A percentile compares a stretch with the other conserved stretches of the same genome.
These are phyloP conservation scores for Taenaris catops DNA, from an alignment of 2,888 invertebrate genomes.

Conservation along the genomic window DNA sequence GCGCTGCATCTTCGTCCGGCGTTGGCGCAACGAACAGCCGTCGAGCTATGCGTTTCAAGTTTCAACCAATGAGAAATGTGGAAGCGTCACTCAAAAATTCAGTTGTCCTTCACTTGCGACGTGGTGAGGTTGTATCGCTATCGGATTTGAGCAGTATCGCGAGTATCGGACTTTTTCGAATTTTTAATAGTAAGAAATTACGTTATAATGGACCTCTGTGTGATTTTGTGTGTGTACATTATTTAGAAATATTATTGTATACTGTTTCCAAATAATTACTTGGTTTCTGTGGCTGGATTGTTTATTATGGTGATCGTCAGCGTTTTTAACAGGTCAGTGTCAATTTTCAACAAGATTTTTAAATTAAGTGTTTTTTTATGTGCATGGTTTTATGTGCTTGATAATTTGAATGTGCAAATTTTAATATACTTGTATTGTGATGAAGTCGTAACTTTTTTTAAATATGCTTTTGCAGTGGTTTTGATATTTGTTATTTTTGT, in stretches of 20 bases:
- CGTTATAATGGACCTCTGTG: conserved; percentile 57
- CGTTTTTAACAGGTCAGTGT: conserved; percentile 73
- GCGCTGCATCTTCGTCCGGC: conserved; percentile 16
- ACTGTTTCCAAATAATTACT: conserved; percentile 24
- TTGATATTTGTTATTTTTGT: no score
- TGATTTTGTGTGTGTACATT: conserved; percentile 58
- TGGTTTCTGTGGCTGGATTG: conserved; percentile 47
- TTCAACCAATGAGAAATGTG: conserved; percentile 36
- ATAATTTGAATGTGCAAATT: background rate
- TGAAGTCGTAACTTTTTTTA: background rate
- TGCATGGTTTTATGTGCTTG: conserved; percentile 20
- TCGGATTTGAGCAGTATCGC: conserved; percentile 14
- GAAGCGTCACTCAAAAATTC: conserved; percentile 32
- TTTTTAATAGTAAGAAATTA: conserved; percentile 10
- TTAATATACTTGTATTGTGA: no score
- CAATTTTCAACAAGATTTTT: conserved; percentile 6
- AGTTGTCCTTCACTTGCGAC: conserved; percentile 47
- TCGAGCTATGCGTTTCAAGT: conserved; percentile 17
- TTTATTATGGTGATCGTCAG: conserved; percentile 76
- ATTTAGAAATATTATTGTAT: conserved; percentile 47
- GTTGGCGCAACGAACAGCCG: conserved; percentile 28
- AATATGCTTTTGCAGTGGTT: background rate
- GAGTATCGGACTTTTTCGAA: conserved; percentile 11
- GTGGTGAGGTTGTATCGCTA: conserved; percentile 38
- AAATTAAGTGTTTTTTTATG: background rate